Conservation (phyloP, 2,113 vertebrate species). For the Ophiodon elongatus region DNA sequence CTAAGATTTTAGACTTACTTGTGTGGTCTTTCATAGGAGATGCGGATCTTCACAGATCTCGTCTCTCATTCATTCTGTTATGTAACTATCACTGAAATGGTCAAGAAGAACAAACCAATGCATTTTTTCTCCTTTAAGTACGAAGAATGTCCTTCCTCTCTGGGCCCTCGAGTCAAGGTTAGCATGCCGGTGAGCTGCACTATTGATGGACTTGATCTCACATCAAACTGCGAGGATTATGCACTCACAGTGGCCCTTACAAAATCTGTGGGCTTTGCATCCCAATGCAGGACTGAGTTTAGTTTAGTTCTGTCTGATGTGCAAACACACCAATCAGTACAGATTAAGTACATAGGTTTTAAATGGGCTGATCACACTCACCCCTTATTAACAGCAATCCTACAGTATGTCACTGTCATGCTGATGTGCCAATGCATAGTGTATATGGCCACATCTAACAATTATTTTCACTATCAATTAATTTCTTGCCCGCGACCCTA, state of each 20-base stretch:
- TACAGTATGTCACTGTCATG: background rate
- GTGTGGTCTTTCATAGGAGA: background rate
- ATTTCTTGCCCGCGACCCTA: too few relatives aligned
- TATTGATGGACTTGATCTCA: slow-evolving; percentile 71
- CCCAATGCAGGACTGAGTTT: slow-evolving; percentile 51
- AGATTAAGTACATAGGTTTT: slow-evolving; percentile 61
- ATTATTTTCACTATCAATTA: background rate
- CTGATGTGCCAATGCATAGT: slow-evolving; percentile 17
- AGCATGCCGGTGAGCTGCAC: slow-evolving; percentile 43
- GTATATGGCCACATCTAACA: background rate
- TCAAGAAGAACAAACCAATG: slow-evolving; percentile 47
- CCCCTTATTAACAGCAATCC: slow-evolving; percentile 41
- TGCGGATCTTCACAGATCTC: background rate
- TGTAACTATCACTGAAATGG: slow-evolving; percentile 27
- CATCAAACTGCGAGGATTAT: slow-evolving; percentile 63
- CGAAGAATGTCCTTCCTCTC: slow-evolving; percentile 26
- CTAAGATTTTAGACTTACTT: slow-evolving; percentile 15
- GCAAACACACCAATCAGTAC: slow-evolving; percentile 56
- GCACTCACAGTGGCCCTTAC: slow-evolving; percentile 37
- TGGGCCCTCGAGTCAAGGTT: slow-evolving; percentile 54
- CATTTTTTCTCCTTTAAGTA: slow-evolving; percentile 7
- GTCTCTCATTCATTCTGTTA: slow-evolving; percentile 5
- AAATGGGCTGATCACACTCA: slow-evolving; percentile 49
- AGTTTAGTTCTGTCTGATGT: slow-evolving; percentile 50
- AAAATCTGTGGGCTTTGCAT: slow-evolving; percentile 66